Percentiles rank a stretch among this genome's conserved stretches.
phyloP scores from a whole-genome alignment of 2,797 vertebrate genomes.

The Potorous gilbertii region DNA sequence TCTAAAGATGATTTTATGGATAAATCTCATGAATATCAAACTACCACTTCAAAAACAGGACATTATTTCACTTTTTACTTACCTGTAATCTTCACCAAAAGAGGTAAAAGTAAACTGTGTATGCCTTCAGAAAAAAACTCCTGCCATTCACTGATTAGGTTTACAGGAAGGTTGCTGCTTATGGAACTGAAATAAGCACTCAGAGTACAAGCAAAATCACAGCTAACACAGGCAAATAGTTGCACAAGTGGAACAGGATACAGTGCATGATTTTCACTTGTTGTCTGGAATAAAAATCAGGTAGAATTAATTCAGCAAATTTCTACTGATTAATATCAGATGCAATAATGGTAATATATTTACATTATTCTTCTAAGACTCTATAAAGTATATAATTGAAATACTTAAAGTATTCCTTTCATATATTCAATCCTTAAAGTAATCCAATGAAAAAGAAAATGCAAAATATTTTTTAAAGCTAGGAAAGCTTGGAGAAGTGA shows the following conservation, averaged over 20 bases:
- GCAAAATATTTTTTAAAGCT: slow-evolving; percentile 30
- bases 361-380: not conserved
- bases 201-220: slow-evolving; percentile 89
- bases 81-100: slow-evolving; percentile 93
- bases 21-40: not conserved
- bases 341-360: not conserved
- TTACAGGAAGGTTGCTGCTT: slow-evolving; percentile 88
- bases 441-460: not conserved
- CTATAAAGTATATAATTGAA: not conserved
- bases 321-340: slow-evolving; percentile 41
- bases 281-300: slow-evolving; percentile 84
- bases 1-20: slow-evolving; percentile 12
- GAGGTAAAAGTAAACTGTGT: slow-evolving; percentile 91
- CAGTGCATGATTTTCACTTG: slow-evolving; percentile 87
- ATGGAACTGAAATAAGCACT: slow-evolving; percentile 89
- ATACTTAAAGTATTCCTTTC: no score
- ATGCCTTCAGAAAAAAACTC: slow-evolving; percentile 96
- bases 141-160: slow-evolving; percentile 92
- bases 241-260: slow-evolving; percentile 92
- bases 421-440: not conserved
- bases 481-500: not conserved
- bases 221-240: slow-evolving; percentile 92
- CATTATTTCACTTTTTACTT: slow-evolving; percentile 72
- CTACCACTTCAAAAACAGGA: not conserved
- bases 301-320: slow-evolving; percentile 27